A percentile compares a stretch with the other conserved stretches of the same genome.
Evolutionary conservation across 2,113 vertebrate species (phyloP).

Genomic region (Aleadryas rufinucha): DNA sequence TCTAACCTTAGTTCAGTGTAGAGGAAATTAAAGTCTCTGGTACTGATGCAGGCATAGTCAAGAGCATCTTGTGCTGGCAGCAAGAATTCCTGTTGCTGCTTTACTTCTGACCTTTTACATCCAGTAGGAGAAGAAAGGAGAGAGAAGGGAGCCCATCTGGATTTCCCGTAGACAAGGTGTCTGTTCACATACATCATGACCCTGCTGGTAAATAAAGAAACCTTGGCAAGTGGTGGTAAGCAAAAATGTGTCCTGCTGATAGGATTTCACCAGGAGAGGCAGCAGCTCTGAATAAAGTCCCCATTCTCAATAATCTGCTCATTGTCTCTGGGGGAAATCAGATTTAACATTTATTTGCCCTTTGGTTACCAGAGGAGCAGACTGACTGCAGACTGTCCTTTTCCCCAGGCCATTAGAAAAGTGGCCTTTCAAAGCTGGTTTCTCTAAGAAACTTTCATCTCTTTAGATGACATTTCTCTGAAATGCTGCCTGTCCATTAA

Average conservation of each 20-base stretch:
- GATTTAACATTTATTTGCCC: background rate
- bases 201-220: background rate
- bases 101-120: constrained; percentile 50
- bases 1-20: constrained; percentile 21
- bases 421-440: background rate
- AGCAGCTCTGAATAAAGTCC: background rate
- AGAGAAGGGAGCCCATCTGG: background rate
- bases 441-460: background rate
- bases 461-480: background rate
- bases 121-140: background rate
- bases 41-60: constrained; percentile 29
- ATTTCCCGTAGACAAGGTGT: background rate
- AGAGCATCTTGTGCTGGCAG: constrained; percentile 36
- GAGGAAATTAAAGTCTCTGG: constrained; percentile 58
- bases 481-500: background rate
- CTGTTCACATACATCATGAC: background rate
- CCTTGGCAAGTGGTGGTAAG: background rate
- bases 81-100: constrained; percentile 29
- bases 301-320: background rate
- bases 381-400: background rate
- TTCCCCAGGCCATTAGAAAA: background rate
- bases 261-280: background rate
- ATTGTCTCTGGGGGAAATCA: background rate
- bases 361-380: background rate
- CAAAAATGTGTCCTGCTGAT: background rate